Evolutionary conservation across 2,797 vertebrate genomes (phyloP), one percentile per base, ranked within the genome.

Genomic region (Echiichthys vipera): DNA sequence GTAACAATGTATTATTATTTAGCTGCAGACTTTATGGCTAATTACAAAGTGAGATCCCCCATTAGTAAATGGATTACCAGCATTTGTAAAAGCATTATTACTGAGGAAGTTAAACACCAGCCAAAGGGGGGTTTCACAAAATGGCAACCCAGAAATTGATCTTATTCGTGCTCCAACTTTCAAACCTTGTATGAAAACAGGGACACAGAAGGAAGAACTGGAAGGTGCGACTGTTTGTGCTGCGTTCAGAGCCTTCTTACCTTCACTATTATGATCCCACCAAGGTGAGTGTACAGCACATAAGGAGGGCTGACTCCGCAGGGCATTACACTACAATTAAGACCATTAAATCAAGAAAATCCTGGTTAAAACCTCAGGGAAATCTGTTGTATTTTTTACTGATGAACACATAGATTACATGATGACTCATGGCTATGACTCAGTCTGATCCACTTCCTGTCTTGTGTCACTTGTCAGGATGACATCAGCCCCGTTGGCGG

Each of bases 131-230:
- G 25, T 42, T 46, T 36, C 7, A 37, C 36, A 50, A 59, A 2
- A 34, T 40, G 25, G 66, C 27, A 42, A 11, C 36, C 7, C 24
- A 24, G 30, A 46, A 24, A 5, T 0, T 24, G 5, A 12, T 29
- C 4, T 45, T 17, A 45, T 17, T 53, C 17, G 0, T 5, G 5
- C 18, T 1, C 2, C 13, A 39, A 8, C 32, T 6, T 39, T 5
- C 12, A 22, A 32, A 18, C 40, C 30, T 55, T 57, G 7, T 20
- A 18, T 50, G 76, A 77, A 85, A 40, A 11, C 90, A 99, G 98
- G 98, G 98, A 5, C 98, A 99, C 91, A 95, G 96, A 53, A 95
- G 97, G 71, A 98, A 98, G 88, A 99, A 99, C 93, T 99, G 97
- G 98, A 99, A 99, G 85, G 96, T 99, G 58, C 95, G 98, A 50